phyloP scores from a whole-genome alignment of 2,888 invertebrate species.

The Synergus gifuensis region DNA sequence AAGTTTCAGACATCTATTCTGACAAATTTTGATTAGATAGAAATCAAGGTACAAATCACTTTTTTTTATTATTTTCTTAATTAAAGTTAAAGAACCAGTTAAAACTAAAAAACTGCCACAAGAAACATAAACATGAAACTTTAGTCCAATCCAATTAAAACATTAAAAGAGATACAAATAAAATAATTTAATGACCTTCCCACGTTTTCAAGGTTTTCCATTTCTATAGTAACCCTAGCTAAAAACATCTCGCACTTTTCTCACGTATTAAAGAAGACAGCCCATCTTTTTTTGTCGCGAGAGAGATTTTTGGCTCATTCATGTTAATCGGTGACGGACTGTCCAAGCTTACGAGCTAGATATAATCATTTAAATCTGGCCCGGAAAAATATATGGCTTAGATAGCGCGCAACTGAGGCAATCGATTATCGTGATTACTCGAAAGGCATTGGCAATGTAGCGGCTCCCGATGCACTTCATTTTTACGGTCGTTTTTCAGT shows the following conservation, averaged over 20 bases:
- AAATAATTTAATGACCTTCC: no score
- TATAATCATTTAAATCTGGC: background rate
- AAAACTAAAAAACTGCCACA: no score
- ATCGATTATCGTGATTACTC: conserved; percentile 41
- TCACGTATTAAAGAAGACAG: background rate
- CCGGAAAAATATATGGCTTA: conserved; percentile 18
- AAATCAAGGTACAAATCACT: no score
- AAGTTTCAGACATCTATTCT: no score
- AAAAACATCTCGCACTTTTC: background rate
- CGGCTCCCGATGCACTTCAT: conserved; percentile 38
- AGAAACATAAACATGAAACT: no score
- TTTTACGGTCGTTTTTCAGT: conserved; percentile 39
- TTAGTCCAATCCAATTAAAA: no score
- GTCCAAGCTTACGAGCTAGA: conserved; percentile 17
- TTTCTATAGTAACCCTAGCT: no score
- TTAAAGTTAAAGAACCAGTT: no score
- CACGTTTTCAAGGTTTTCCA: no score
- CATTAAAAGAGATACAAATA: no score
- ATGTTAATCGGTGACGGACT: background rate
- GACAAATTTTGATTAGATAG: no score
- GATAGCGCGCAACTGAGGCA: conserved; percentile 31
- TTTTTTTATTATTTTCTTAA: no score
- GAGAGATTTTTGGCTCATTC: background rate
- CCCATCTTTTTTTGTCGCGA: background rate
- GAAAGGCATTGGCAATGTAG: conserved; percentile 44